Percentiles rank a stretch among this genome's conserved stretches.
These are phyloP conservation scores for Vultur gryphus DNA, from an alignment of 2,797 vertebrate species.

Conservation along the genomic window DNA sequence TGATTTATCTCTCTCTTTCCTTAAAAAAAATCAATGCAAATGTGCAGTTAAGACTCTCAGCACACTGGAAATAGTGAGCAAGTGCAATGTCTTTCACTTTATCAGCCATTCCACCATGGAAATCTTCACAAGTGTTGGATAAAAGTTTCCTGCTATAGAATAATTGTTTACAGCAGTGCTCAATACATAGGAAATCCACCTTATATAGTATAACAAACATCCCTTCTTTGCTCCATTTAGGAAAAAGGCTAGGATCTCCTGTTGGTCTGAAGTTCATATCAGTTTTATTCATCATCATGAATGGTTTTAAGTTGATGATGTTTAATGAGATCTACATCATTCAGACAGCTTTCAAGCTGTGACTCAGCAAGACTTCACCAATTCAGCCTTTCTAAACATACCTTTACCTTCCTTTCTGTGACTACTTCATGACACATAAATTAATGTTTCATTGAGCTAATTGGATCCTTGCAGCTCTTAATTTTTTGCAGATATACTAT, in stretches of 20 bases:
- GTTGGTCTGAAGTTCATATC: neutral
- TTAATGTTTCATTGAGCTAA: slow-evolving; percentile 56
- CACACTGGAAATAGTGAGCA: neutral
- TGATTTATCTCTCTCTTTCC: slow-evolving; percentile 21
- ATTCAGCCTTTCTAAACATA: slow-evolving; percentile 33
- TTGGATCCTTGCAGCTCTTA: slow-evolving; percentile 60
- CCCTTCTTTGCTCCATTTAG: neutral
- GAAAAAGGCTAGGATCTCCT: neutral
- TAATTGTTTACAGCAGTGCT: neutral
- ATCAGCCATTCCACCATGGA: neutral
- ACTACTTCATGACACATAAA: slow-evolving; percentile 37
- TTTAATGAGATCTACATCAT: slow-evolving; percentile 41
- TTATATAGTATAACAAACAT: neutral
- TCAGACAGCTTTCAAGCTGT: slow-evolving; percentile 45
- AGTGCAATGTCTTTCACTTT: neutral
- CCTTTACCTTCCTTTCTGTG: neutral
- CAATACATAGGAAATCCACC: neutral
- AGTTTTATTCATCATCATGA: neutral
- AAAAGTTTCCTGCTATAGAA: neutral
- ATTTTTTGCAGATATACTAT: slow-evolving; percentile 53
- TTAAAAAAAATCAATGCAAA: slow-evolving; percentile 28
- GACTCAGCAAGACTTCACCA: slow-evolving; percentile 45
- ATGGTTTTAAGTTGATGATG: neutral
- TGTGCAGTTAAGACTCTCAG: neutral
- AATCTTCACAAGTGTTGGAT: neutral